Evolutionary conservation across 2,797 vertebrate species (phyloP), one percentile per base, ranked within the genome.

Genomic region (Mormyrops boulengeri): DNA sequence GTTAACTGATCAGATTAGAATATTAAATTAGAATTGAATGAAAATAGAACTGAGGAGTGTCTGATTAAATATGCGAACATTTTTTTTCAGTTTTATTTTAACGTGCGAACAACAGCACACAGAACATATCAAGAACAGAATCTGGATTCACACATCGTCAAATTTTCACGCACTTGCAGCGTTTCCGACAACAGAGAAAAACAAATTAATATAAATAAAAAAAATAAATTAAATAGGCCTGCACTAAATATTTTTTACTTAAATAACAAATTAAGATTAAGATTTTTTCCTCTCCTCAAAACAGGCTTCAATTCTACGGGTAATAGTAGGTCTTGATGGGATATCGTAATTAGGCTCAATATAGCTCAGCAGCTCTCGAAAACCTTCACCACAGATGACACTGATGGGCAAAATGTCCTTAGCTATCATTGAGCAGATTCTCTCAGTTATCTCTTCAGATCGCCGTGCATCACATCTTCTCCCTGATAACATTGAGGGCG

Each of bases 221-320:
- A 50, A 9, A 50, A 50, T 50, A 7, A 50, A 50, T 7, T 50
- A 50, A 50, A 50, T 50, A 50, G 49, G 49, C 49, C 49, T 50
- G 49, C 49, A 50, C 6, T 50, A 50, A 50, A 50, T 50, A 50
- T 50, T 50, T 50, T 50, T 50, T 50, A 50, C 49, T 50, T 50
- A 7, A 50, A 50, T 50, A 50, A 47, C 44, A 47, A 50, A 50
- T 50, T 7, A 50, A 50, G 7, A 50, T 50, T 50, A 50, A n/a
- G 94, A 92, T 5, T 93, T 92, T 73, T 90, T 73, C 86, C 93
- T 95, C 55, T 93, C 7, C 53, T 14, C 1, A 19, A 41, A 57
- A 14, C 4, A 53, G 17, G 3, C 9, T 60, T 87, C 86, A 7
- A 60, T 19, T 34, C 17, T 8, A n/a, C 5, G 34, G 17, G 50